Percentiles rank a stretch among this genome's conserved stretches.
phyloP scores from a whole-genome alignment of 2,113 vertebrate genomes.

The Microcebus ravelobensis region DNA sequence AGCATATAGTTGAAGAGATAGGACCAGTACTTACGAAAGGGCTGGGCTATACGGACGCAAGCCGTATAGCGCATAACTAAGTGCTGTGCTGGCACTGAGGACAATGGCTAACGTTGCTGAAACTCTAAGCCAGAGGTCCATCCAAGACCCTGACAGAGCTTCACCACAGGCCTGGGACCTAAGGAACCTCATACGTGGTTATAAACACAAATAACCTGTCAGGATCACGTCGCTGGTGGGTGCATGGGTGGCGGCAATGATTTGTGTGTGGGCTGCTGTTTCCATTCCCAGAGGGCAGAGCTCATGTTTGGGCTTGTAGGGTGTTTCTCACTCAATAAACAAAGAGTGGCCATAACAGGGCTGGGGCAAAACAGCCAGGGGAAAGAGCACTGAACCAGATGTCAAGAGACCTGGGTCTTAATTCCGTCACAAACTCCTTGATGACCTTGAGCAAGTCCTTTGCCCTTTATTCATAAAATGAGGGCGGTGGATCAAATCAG shows the following conservation, averaged over 20 bases:
- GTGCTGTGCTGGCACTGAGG: not conserved
- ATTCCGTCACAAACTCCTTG: constrained; percentile 19
- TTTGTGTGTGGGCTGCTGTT: constrained; percentile 70
- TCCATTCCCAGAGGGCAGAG: constrained; percentile 72
- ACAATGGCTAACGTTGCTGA: not conserved
- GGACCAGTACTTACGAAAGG: not conserved
- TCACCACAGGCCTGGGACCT: not conserved
- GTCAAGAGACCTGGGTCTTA: constrained; percentile 26
- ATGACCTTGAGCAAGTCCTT: not conserved
- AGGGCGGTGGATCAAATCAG: not conserved
- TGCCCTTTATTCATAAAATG: not conserved
- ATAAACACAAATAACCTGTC: not conserved
- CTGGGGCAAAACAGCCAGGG: not conserved
- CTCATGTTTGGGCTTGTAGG: constrained; percentile 75
- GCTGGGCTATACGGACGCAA: not conserved
- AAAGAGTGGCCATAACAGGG: constrained; percentile 39
- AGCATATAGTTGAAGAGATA: not conserved
- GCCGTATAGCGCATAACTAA: not conserved
- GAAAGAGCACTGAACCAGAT: constrained; percentile 59
- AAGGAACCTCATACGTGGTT: not conserved
- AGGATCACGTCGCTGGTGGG: not conserved
- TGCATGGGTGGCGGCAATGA: constrained; percentile 17
- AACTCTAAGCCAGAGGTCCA: not conserved
- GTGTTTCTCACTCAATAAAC: constrained; percentile 71
- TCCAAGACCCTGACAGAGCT: not conserved